Evolutionary conservation across 2,888 invertebrate genomes (phyloP), one percentile per base, ranked within the genome.

Genomic region (Magallana nippona): DNA sequence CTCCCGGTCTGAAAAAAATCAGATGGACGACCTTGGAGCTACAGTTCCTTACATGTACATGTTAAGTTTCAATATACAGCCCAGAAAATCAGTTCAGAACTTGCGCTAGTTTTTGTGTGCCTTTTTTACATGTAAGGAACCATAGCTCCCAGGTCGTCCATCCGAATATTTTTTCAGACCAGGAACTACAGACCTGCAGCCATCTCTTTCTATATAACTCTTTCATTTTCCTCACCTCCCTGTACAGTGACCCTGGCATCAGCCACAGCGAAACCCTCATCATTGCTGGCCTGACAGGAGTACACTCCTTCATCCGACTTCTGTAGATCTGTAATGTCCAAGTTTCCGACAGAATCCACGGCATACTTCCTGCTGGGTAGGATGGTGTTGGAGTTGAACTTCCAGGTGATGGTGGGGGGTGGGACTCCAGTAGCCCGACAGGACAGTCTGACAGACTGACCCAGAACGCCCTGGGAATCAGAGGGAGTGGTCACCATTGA

Each of bases 391-490:
- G 92, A 96, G 92, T 97, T 96, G 91, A 96, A 96, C 92, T 95
- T 96, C 98, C 98, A 98, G 71, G 96, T 95, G 63, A 98, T 95
- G 32, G 94, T 94, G 0, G 98, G 98, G 77, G 95, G 92, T 0
- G 98, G 98, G 22, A 95, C 95, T 60, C 97, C 98, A 86, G 96
- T 96, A 22, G 97, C 97, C 82, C 96, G 95, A 93, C 98, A 98
- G 88, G 95, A 95, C 84, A 97, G 94, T 81, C 95, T 95, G 19
- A 96, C 95, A 79, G 95, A 95, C 83, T 95, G 95, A 27, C 97
- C 97, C 78, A 95, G 94, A 90, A 95, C 95, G 8, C 96, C 95
- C 22, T 96, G 96, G 91, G 96, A 95, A 92, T 96, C 96, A 91
- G 95, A 95, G 11, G 97, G 97, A 60, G 96, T 95, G 85, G 95